These are phyloP conservation scores for Copsychus sechellarum DNA, from an alignment of 2,113 vertebrate genomes.

Conservation along the genomic window DNA sequence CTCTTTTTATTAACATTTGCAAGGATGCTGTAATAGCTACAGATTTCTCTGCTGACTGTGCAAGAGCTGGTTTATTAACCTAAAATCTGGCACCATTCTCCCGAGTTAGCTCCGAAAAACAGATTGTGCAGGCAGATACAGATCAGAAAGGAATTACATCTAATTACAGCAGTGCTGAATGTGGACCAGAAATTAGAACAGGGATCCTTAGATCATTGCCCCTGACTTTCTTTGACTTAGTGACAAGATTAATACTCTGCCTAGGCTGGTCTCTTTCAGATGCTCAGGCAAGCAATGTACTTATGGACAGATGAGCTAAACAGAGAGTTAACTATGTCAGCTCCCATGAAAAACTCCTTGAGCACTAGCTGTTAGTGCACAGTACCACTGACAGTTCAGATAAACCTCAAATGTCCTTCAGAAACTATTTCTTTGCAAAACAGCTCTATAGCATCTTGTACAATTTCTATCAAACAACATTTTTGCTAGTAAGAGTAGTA, in stretches of 20 bases:
- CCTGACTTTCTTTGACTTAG: not conserved
- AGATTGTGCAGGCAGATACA: slow-evolving; percentile 27
- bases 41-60: not conserved
- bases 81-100: slow-evolving; percentile 26
- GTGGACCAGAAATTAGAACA: slow-evolving; percentile 20
- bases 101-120: slow-evolving; percentile 11
- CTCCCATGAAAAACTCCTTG: not conserved
- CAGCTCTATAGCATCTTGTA: not conserved
- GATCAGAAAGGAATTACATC: slow-evolving; percentile 14
- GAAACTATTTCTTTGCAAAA: not conserved
- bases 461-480: not conserved
- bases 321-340: slow-evolving; percentile 28
- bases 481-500: not conserved
- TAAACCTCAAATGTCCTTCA: not conserved
- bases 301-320: not conserved
- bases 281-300: not conserved
- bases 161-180: slow-evolving; percentile 10
- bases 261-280: not conserved
- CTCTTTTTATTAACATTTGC: not conserved
- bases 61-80: slow-evolving; percentile 6
- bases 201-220: slow-evolving; percentile 8
- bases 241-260: slow-evolving; percentile 33
- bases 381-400: not conserved
- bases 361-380: not conserved
- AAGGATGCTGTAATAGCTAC: not conserved